These are phyloP conservation scores for Pristionchus arcanus DNA, from an alignment of 2,888 invertebrate genomes.

Conservation along the genomic window DNA sequence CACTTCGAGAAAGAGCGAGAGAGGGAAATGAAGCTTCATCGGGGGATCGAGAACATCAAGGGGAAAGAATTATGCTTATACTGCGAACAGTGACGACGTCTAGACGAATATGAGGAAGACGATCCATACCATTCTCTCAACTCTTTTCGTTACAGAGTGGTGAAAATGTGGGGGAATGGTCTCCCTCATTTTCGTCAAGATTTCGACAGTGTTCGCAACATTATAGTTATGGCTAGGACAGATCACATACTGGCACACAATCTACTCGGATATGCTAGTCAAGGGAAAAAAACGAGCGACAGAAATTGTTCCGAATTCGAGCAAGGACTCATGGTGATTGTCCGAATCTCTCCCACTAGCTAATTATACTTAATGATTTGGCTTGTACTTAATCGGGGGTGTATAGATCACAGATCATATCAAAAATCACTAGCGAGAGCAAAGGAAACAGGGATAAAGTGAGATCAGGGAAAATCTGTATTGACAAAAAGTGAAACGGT, in stretches of 20 bases:
- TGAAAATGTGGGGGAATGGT: no score
- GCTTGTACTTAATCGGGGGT: slow-evolving; percentile 16
- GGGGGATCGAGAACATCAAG: slow-evolving; percentile 7
- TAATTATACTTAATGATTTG: background rate
- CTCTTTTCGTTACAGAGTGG: no score
- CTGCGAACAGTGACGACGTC: no score
- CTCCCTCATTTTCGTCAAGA: no score
- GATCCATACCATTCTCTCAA: no score
- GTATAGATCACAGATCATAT: background rate
- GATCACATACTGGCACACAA: background rate
- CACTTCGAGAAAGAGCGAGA: background rate
- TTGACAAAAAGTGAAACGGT: background rate
- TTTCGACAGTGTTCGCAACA: no score
- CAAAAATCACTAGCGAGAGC: slow-evolving; percentile 36
- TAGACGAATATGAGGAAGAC: no score
- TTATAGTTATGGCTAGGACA: background rate
- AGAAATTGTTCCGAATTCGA: background rate
- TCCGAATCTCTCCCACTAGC: background rate
- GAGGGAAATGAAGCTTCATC: background rate
- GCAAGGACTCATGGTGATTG: background rate
- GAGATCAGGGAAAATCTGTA: background rate
- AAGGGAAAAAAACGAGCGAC: background rate
- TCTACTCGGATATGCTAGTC: background rate
- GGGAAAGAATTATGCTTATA: background rate
- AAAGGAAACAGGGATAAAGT: background rate